Conservation (phyloP, 2,113 vertebrate genomes). For the Phrynosoma platyrhinos region DNA sequence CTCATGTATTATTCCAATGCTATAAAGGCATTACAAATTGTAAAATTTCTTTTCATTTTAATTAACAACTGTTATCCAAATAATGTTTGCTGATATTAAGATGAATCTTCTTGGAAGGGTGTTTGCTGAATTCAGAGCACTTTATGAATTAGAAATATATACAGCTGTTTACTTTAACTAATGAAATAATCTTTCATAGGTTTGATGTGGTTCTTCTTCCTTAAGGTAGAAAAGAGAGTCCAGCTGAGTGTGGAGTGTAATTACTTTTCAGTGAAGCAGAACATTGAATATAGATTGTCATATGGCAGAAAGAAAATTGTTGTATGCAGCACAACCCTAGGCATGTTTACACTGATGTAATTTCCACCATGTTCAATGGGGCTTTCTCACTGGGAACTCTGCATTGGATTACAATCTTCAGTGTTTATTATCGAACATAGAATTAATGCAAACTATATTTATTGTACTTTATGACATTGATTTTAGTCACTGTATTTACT, state of each 20-base stretch:
- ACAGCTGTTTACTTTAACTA: conserved; percentile 41
- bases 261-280: conserved; percentile 37
- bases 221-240: conserved; percentile 40
- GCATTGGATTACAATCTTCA: neutral
- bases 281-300: conserved; percentile 19
- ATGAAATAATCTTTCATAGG: conserved; percentile 42
- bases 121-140: conserved; percentile 29
- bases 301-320: conserved; percentile 24
- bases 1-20: neutral
- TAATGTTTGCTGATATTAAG: neutral
- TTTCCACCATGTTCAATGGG: neutral
- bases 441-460: neutral
- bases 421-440: neutral
- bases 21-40: neutral
- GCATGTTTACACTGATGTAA: neutral
- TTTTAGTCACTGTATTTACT: neutral
- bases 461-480: neutral
- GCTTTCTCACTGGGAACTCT: neutral
- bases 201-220: conserved; percentile 16
- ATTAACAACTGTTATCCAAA: conserved; percentile 4
- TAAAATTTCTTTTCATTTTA: neutral
- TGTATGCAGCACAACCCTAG: neutral
- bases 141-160: conserved; percentile 21
- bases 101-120: conserved; percentile 27
- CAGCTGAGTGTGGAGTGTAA: conserved; percentile 24